Percentiles rank a stretch among this genome's conserved stretches.
These are phyloP conservation scores for Barypeithes pellucidus DNA, from an alignment of 2,888 invertebrate species.

Conservation along the genomic window DNA sequence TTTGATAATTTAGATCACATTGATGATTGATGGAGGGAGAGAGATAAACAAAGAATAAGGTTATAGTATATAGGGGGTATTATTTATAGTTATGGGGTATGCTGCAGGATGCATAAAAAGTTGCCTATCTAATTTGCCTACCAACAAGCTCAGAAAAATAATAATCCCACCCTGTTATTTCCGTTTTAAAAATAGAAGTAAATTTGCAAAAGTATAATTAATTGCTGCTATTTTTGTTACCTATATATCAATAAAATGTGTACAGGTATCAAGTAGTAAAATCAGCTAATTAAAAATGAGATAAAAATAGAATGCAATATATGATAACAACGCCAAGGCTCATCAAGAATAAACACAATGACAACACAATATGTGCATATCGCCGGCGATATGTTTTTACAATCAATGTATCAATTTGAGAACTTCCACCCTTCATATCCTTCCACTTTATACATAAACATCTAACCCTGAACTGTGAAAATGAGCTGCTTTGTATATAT, in stretches of 20 bases:
- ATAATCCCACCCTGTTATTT: not conserved
- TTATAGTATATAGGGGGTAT: slow-evolving; percentile 4
- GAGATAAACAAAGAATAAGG: slow-evolving; percentile 1
- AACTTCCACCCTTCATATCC: too few species aligned
- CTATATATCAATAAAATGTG: not conserved
- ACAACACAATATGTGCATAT: too few species aligned
- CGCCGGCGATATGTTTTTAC: too few species aligned
- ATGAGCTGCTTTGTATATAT: too few species aligned
- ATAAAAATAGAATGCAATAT: too few species aligned
- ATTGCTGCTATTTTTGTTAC: slow-evolving; percentile 4
- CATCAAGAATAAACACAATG: too few species aligned
- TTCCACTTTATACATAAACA: too few species aligned
- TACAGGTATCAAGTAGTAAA: too few species aligned
- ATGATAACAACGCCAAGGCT: too few species aligned
- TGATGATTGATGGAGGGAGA: not conserved
- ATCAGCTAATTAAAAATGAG: not conserved
- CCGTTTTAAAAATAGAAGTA: slow-evolving; percentile 6
- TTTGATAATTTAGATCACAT: not conserved
- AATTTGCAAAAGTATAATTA: not conserved
- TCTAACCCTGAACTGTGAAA: too few species aligned
- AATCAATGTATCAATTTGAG: too few species aligned
- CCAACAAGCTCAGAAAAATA: not conserved
- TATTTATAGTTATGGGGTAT: too few species aligned
- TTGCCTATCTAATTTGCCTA: not conserved
- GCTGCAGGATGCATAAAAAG: not conserved